Percentiles rank a stretch among this genome's conserved stretches.
Conservation (phyloP, 2,888 invertebrate species). For the Gari tellinella region DNA sequence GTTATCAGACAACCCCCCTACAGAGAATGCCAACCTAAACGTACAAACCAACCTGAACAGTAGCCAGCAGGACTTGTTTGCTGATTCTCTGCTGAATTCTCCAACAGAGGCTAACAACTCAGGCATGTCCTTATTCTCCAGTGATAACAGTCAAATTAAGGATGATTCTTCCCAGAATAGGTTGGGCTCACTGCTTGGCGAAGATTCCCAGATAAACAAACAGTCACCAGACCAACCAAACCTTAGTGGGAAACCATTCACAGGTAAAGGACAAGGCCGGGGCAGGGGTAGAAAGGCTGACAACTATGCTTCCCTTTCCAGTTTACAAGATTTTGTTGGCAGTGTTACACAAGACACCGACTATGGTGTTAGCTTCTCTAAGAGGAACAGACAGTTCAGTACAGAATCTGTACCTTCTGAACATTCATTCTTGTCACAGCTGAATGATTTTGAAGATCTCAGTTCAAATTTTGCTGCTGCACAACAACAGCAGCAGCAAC, state of each 20-base stretch:
- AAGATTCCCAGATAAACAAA: no score
- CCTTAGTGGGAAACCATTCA: no score
- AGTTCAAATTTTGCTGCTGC: conserved; percentile 1
- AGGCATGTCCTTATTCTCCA: not conserved
- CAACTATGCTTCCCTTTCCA: conserved; percentile 42
- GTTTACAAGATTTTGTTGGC: conserved; percentile 54
- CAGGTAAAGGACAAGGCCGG: no score
- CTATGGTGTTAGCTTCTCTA: conserved; percentile 53
- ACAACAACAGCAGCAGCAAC: conserved; percentile 15
- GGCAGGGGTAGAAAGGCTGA: not conserved
- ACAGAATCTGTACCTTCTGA: not conserved
- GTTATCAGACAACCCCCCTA: conserved; percentile 17
- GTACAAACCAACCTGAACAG: conserved; percentile 32
- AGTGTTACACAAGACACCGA: conserved; percentile 55
- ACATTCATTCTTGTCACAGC: conserved; percentile 31
- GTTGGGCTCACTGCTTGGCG: no score
- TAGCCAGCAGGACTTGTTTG: conserved; percentile 68
- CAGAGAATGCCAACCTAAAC: not conserved
- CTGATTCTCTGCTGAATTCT: conserved; percentile 33
- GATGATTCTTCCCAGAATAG: no score
- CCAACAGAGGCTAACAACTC: not conserved
- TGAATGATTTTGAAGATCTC: conserved; percentile 24
- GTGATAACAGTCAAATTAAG: no score
- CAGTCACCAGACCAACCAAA: no score
- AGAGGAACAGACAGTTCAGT: conserved; percentile 8